phyloP scores from a whole-genome alignment of 1,140 invertebrate species.

The Cydia fagiglandana region DNA sequence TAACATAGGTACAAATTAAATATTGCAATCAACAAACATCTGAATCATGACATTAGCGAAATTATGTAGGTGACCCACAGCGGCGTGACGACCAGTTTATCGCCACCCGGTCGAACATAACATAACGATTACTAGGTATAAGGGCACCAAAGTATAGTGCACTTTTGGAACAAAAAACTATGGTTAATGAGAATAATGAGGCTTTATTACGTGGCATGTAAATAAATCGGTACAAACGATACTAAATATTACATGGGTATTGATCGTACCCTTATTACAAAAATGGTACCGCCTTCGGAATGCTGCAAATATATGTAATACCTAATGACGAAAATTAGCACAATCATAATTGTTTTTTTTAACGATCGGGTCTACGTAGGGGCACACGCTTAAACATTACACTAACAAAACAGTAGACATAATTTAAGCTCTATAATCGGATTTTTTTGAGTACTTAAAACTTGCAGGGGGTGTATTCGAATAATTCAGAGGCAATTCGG shows the following conservation, averaged over 20 bases:
- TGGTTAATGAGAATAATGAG: not conserved
- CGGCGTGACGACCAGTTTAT: not conserved
- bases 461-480: no score
- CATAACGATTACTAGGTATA: not conserved
- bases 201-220: not conserved
- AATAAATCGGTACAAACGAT: not conserved
- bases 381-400: slow-evolving; percentile 1
- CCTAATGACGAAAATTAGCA: not conserved
- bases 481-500: no score
- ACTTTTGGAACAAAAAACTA: not conserved
- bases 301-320: not conserved
- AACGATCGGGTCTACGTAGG: not conserved
- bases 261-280: not conserved
- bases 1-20: not conserved
- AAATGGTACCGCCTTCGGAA: not conserved
- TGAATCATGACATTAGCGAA: not conserved
- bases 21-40: not conserved
- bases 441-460: no score
- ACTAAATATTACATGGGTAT: not conserved
- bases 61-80: not conserved
- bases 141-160: not conserved
- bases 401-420: no score
- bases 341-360: not conserved
- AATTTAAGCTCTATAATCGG: not conserved
- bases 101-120: not conserved